These are phyloP conservation scores for Sminthurides bifidus DNA, from an alignment of 1,140 invertebrate genomes.

Conservation along the genomic window DNA sequence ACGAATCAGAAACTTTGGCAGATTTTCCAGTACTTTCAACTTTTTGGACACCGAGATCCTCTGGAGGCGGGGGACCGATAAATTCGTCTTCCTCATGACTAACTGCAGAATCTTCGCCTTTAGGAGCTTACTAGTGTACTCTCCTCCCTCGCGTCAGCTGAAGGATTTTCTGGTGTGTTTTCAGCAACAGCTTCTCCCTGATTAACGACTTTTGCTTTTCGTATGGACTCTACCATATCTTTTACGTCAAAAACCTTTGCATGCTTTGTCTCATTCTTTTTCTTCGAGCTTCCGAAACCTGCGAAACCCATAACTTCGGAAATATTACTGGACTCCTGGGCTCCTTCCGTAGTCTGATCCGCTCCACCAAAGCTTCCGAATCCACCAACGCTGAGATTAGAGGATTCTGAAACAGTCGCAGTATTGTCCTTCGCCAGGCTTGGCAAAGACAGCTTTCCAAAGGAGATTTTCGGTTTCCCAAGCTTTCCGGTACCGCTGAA, in stretches of 20 bases:
- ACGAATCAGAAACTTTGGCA: too few species aligned
- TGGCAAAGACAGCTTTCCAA: constrained; percentile 1
- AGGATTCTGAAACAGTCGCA: not conserved
- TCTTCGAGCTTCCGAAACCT: constrained; percentile 33
- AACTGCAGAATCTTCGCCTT: too few species aligned
- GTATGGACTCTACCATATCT: constrained; percentile 17
- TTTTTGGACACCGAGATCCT: not conserved
- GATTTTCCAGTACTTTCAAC: not conserved
- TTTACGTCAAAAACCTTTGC: constrained; percentile 27
- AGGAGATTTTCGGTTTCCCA: constrained; percentile 6
- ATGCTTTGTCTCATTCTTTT: constrained; percentile 26
- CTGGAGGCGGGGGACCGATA: not conserved
- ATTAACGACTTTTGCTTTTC: constrained; percentile 14
- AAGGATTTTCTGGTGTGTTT: not conserved
- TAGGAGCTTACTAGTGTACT: too few species aligned
- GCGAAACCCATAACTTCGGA: constrained; percentile 33
- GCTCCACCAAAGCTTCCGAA: not conserved
- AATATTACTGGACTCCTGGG: constrained; percentile 3
- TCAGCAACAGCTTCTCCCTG: constrained; percentile 17
- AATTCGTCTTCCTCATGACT: not conserved
- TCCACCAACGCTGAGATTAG: not conserved
- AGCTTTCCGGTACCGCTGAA: too few species aligned
- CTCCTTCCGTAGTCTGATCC: too few species aligned
- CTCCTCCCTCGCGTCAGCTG: not conserved
- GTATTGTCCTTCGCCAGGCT: not conserved